Base-by-base conservation (phyloP, 2,888 invertebrate species). In the Andricus curvator region DNA sequence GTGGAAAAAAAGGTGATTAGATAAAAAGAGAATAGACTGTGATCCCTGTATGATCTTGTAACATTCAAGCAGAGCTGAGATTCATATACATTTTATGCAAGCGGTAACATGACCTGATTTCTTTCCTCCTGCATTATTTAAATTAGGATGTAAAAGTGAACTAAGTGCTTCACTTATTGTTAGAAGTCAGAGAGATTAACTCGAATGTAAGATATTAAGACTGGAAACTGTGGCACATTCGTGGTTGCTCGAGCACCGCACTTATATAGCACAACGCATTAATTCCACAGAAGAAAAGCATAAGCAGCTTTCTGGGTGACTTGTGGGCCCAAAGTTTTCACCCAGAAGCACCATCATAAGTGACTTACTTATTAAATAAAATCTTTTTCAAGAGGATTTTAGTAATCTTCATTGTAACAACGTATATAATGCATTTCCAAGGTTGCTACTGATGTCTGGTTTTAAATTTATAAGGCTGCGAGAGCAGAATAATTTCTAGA, bases 301-400 rank as follows among this genome's bases (percentile, higher is more conserved):
- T 68, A 68, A 68, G 29, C 68, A 13, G 68, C 68, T 68, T 48
- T 68, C 48, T 68, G 25, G 25, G 17, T 68, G n/a, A 68, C 37
- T 37, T 37, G 41, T 17, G 25, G 25, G 15, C 48, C 17, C 17
- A 48, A 68, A 48, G 25, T 44, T 41, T 48, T 25, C 25, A 2
- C 44, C 4, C 3, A 44, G 25, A 48, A 25, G 20, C 22, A 41
- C 37, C 2, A 51, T 8, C 6, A 51, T 51, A 9, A 51, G 51
- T n/a, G 17, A 8, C 51, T 51, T 51, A 20, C 0, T 51, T 51
- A 20, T 51, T 51, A 8, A 51, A 51, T n/a, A n/a, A 20, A 20
- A 8, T 1, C 8, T 0, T 51, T 20, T 51, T 51, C 20, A 51
- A 51, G n/a, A 51, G 2, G 51, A 41, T 41, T 41, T 41, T 13